A percentile compares a stretch with the other conserved stretches of the same genome.
Conservation (phyloP, 2,113 vertebrate genomes). For the Pterocles burchelli region DNA sequence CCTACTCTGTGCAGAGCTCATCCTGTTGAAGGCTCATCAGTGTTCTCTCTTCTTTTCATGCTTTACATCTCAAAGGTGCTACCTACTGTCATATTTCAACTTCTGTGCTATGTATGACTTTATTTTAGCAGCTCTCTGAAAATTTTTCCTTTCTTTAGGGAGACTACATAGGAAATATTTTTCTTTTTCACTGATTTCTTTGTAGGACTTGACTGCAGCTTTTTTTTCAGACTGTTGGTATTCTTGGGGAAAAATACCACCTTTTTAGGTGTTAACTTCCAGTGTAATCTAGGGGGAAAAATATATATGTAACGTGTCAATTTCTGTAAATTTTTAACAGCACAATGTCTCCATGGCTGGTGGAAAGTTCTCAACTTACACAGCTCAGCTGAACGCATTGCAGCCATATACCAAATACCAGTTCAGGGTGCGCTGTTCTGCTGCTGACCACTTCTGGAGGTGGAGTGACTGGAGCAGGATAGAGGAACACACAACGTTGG, state of each 20-base stretch:
- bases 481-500: conserved; percentile 51
- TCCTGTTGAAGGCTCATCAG: not conserved
- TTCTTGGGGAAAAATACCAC: not conserved
- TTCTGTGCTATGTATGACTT: not conserved
- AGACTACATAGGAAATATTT: not conserved
- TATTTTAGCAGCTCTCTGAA: not conserved
- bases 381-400: conserved; percentile 37
- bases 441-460: conserved; percentile 75
- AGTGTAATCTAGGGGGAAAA: not conserved
- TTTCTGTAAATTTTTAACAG: conserved; percentile 45
- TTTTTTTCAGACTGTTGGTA: not conserved
- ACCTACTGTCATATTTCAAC: not conserved
- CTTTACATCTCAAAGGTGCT: not conserved
- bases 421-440: conserved; percentile 71
- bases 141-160: not conserved
- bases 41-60: not conserved
- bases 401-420: conserved; percentile 69
- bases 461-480: conserved; percentile 79
- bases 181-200: not conserved
- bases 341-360: conserved; percentile 65
- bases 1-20: not conserved
- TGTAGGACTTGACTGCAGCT: not conserved
- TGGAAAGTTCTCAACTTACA: conserved; percentile 55
- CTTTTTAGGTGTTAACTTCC: not conserved
- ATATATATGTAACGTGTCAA: not conserved